Evolutionary conservation across 2,113 vertebrate species (phyloP).

Genomic region (cat (Felis catus)): F.catus_Fca126_mat1.0 CM031412.1:236072501-236073000

Average conservation of each 20-base stretch:
- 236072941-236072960: background rate
- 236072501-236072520: accelerated
- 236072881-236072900: constrained; percentile 43
- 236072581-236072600: background rate
- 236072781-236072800: background rate
- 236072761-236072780: background rate
- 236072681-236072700: accelerated
- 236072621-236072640: accelerated
- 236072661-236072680: accelerated
- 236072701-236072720: accelerated
- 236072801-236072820: constrained; percentile 29
- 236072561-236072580: background rate
- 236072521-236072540: background rate
- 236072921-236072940: constrained; percentile 39
- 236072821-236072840: background rate
- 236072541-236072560: accelerated
- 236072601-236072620: accelerated
- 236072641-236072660: accelerated
- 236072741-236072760: accelerated
- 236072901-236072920: background rate
- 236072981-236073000: constrained; percentile 62
- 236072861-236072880: constrained; percentile 56
- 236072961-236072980: constrained; percentile 49
- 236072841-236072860: background rate
- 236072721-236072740: accelerated